phyloP scores from a whole-genome alignment of 2,888 invertebrate species.

The Ophioninae sp. region DNA sequence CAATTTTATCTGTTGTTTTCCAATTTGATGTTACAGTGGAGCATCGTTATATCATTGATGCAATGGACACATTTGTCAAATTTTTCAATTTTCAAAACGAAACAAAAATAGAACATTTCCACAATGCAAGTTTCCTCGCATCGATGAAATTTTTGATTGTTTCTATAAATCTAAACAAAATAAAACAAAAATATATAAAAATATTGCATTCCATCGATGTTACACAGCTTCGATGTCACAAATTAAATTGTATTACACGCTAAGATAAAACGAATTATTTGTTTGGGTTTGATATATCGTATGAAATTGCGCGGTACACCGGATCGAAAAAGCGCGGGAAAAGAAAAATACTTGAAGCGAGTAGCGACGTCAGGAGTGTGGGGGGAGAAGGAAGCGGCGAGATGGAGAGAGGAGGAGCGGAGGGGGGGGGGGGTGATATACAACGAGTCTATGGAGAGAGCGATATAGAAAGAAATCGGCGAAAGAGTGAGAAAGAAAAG shows the following conservation, averaged over 20 bases:
- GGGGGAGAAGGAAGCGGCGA: conserved; percentile 32
- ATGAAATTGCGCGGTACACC: background rate
- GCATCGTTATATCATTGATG: too few relatives aligned
- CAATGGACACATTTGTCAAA: too few relatives aligned
- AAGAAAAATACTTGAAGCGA: conserved; percentile 40
- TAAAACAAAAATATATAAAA: too few relatives aligned
- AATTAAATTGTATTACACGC: background rate
- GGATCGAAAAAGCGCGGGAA: conserved; percentile 38
- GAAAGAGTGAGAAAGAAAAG: conserved; percentile 57
- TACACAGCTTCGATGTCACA: background rate
- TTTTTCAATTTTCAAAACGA: too few relatives aligned
- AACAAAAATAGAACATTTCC: too few relatives aligned
- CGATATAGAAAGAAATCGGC: conserved; percentile 51
- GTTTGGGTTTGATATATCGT: background rate
- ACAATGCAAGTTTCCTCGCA: too few relatives aligned
- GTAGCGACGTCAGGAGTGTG: conserved; percentile 33
- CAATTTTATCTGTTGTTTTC: too few relatives aligned
- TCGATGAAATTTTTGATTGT: too few relatives aligned
- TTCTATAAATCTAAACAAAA: too few relatives aligned
- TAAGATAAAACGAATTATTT: background rate
- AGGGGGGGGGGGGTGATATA: conserved; percentile 43
- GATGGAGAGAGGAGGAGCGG: conserved; percentile 59
- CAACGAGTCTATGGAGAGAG: conserved; percentile 52
- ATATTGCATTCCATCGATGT: background rate
- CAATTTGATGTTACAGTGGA: too few relatives aligned